Conservation (phyloP, 2,113 vertebrate genomes). For the Procavia capensis region DNA sequence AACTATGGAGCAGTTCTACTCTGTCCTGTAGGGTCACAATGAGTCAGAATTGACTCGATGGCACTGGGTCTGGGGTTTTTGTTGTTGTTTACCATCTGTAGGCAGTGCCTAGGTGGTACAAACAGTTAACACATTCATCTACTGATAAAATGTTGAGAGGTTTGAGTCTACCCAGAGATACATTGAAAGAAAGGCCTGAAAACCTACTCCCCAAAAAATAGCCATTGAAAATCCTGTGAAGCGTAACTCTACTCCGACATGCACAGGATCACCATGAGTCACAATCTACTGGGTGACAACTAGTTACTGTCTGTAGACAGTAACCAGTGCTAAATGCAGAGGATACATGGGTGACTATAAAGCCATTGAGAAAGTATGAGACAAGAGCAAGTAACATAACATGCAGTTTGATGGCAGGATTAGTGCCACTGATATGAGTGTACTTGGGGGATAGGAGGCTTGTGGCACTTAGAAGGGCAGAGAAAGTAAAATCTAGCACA, state of each 20-base stretch:
- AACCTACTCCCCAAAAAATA: background rate
- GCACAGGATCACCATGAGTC: background rate
- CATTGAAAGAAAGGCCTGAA: background rate
- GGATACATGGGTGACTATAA: background rate
- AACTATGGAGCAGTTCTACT: too few species aligned
- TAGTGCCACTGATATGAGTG: background rate
- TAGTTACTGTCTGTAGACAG: background rate
- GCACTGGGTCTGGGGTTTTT: too few species aligned
- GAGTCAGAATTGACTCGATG: too few species aligned
- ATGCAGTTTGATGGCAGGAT: background rate
- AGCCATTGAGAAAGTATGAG: background rate
- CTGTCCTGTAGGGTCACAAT: too few species aligned
- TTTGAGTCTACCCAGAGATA: background rate
- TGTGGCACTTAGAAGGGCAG: background rate
- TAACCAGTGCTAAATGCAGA: background rate
- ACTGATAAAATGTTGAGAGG: background rate
- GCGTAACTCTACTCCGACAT: background rate
- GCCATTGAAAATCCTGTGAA: background rate
- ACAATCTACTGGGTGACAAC: too few species aligned
- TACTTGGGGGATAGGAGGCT: background rate
- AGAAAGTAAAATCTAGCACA: background rate
- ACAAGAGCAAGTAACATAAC: background rate
- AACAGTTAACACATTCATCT: too few species aligned
- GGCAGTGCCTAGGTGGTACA: too few species aligned
- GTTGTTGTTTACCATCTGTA: background rate